These are phyloP conservation scores for Gopherus flavomarginatus DNA, from an alignment of 2,113 vertebrate genomes.

Conservation along the genomic window DNA sequence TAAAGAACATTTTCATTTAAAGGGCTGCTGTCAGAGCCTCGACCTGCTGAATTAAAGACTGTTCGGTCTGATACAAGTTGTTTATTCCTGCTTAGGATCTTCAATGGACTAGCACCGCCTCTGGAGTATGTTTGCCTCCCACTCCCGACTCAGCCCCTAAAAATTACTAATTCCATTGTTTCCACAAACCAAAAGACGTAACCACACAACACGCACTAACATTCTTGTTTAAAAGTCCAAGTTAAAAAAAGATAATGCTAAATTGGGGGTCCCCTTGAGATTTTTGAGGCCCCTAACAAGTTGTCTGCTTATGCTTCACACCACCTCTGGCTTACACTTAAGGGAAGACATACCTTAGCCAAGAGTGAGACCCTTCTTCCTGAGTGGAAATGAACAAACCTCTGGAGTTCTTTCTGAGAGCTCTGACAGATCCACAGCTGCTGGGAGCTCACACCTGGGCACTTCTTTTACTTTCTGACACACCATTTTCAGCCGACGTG, in stretches of 20 bases:
- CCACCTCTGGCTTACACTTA: neutral
- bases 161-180: neutral
- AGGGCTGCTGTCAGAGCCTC: neutral
- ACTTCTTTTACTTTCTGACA: neutral
- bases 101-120: no score
- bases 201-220: neutral
- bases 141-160: neutral
- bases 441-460: neutral
- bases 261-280: neutral
- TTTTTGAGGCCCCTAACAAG: neutral
- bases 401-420: neutral
- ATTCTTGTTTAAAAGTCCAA: neutral
- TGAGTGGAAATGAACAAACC: slow-evolving; percentile 27
- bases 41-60: neutral
- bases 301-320: neutral
- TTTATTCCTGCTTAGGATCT: neutral
- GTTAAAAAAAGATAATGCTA: neutral
- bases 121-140: no score
- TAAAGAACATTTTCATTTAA: neutral
- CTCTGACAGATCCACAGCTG: neutral
- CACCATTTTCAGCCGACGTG: neutral
- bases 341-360: neutral
- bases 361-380: neutral
- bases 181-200: neutral
- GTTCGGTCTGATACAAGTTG: neutral